These are phyloP conservation scores for Garrulus glandarius DNA, from an alignment of 2,797 vertebrate genomes.

Conservation along the genomic window DNA sequence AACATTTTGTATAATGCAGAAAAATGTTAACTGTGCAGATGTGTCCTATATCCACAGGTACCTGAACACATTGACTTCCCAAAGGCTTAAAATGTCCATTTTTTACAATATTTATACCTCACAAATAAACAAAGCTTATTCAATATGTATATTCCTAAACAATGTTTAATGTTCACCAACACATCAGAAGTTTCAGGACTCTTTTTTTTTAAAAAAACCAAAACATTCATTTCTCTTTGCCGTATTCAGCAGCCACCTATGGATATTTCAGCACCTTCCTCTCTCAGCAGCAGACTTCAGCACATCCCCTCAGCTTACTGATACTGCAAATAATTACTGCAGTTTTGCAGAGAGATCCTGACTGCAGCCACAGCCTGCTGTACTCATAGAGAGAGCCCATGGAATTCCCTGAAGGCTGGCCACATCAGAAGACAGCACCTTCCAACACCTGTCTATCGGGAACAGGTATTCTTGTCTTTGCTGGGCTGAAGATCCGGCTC, in stretches of 20 bases:
- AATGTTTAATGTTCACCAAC: neutral
- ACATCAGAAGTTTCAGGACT: neutral
- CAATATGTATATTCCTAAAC: neutral
- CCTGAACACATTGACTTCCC: neutral
- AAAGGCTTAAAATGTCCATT: neutral
- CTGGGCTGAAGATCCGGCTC: neutral
- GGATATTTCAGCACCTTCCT: neutral
- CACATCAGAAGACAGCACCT: neutral
- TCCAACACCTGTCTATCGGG: neutral
- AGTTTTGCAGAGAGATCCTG: neutral
- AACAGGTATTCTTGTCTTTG: neutral
- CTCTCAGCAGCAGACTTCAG: neutral
- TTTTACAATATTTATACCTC: neutral
- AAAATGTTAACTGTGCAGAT: neutral
- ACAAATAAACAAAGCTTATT: neutral
- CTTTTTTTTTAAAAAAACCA: neutral
- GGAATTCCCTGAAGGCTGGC: neutral
- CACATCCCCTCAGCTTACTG: neutral
- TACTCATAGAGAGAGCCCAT: neutral
- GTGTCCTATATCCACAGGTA: neutral
- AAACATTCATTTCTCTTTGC: neutral
- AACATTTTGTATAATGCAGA: neutral
- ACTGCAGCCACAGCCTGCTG: neutral
- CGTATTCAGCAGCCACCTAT: fast-evolving
- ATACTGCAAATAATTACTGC: neutral